A percentile compares a stretch with the other conserved stretches of the same genome.
These are phyloP conservation scores for Tenualosa thibaudeaui DNA, from an alignment of 2,797 vertebrate genomes.

Conservation along the genomic window DNA sequence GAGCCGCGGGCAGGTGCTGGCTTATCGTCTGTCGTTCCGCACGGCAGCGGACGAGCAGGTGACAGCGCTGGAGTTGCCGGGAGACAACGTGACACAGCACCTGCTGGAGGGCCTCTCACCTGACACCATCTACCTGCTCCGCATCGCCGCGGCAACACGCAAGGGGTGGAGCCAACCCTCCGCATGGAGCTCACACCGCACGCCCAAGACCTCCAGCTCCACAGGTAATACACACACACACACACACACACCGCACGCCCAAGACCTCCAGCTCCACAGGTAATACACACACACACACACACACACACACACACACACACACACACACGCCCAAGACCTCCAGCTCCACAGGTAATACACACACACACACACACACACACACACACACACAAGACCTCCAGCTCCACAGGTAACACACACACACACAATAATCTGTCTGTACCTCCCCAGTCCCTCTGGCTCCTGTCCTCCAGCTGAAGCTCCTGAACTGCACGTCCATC, in stretches of 20 bases:
- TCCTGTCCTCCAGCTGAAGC: conserved; percentile 87
- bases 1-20: conserved; percentile 84
- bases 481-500: conserved; percentile 94
- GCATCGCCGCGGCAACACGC: conserved; percentile 88
- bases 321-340: neutral
- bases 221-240: neutral
- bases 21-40: conserved; percentile 87
- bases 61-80: conserved; percentile 82
- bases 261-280: too few relatives aligned
- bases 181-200: conserved; percentile 92
- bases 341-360: too few relatives aligned
- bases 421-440: conserved; percentile 30
- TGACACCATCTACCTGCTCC: conserved; percentile 90
- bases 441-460: conserved; percentile 82
- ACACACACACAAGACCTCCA: too few relatives aligned
- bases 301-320: conserved; percentile 57
- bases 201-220: conserved; percentile 83
- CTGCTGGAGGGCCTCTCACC: conserved; percentile 82
- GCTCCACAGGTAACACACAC: too few relatives aligned
- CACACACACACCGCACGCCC: neutral
- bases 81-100: conserved; percentile 76
- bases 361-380: too few relatives aligned
- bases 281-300: too few relatives aligned
- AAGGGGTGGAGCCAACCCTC: conserved; percentile 93
- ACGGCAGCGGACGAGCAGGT: conserved; percentile 80